Evolutionary conservation across 2,888 invertebrate genomes (phyloP), one percentile per base, ranked within the genome.

Genomic region (Branchinecta sandiegonensis): DNA sequence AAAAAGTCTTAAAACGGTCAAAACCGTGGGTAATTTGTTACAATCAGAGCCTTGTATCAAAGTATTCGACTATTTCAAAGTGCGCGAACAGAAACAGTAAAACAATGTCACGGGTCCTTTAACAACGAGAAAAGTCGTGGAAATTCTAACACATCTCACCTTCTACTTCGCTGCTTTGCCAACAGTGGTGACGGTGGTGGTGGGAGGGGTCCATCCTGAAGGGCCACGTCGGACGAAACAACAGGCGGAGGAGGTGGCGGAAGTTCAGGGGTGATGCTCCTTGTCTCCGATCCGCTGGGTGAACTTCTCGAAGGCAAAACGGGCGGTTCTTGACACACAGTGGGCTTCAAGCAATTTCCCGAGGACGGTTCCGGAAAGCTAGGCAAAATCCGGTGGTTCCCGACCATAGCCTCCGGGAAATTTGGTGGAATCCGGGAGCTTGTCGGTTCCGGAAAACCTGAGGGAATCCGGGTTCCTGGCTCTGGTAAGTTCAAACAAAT

Each of bases 191-290:
- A 81, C 1, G 85, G 85, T 6, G 85, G 85, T 6, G 85, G 85
- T 11, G 85, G 85, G 69, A 85, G 77, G 9, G 85, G 85, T 73
- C 85, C 85, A 73, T 85, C 85, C 72, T 80, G 81, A 69, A 81
- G 80, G 70, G 82, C 77, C 17, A 83, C 82, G 73, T 84, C 84
- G 70, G 65, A 67, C 9, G 71, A 72, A 11, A 81, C 81, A 72
- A 83, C 83, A 9, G 82, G 76, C 47, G 83, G 81, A 5, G 72
- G 72, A 1, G 82, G 82, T 0, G 85, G 84, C 7, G 85, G 84
- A 0, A 85, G 84, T 73, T 72, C 6, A 72, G 72, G 64, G 69
- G 72, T 11, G 71, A 66, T 46, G 70, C 69, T 56, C 67, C 48
- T 47, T 37, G n/a, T 46, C 56, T 69, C 69, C 11, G 66, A 68